Evolutionary conservation across 2,888 invertebrate species (phyloP), one percentile per base, ranked within the genome.

Genomic region (Protonemura montana): DNA sequence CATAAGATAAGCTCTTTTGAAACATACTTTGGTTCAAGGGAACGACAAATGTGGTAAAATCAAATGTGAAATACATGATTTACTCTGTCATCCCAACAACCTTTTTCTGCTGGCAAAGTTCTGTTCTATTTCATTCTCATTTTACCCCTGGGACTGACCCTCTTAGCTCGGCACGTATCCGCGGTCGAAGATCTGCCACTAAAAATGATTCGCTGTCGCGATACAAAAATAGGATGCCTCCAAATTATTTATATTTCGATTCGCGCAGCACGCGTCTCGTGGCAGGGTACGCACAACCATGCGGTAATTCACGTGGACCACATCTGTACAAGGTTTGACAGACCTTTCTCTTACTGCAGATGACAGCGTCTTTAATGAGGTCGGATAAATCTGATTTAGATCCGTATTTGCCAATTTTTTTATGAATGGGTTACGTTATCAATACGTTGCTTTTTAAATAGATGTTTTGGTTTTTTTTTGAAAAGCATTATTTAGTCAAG

Each of bases 201-300:
- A 21, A 21, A 59, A 59, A 59, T 59, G 59, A 59, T 59, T 59
- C 59, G 59, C 13, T 59, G 59, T 59, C 59, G 1, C 3, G 41
- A 13, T 59, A 59, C 21, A 59, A 78, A 78, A 78, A 78, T 78
- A 78, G 78, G 29, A 28, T 78, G 78, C n/a, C 26, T 25, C 21
- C 59, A 59, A 59, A 59, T 59, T 59, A 59, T 59, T 59, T 59
- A 59, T 59, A 21, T 59, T 59, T 59, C 59, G 59, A 59, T 59
- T 59, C 59, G 59, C 21, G n/a, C n/a, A n/a, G n/a, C n/a, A n/a
- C 59, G 16, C 5, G 10, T 6, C 35, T 35, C 59, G 59, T 10
- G 16, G 21, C 35, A 35, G 5, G 77, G 77, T 7, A 6, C 7
- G 77, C 26, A 77, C n/a, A 78, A 2, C n/a, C 78, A 26, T 5